Conservation (phyloP, 2,888 invertebrate genomes). For the Synanthedon formicaeformis region DNA sequence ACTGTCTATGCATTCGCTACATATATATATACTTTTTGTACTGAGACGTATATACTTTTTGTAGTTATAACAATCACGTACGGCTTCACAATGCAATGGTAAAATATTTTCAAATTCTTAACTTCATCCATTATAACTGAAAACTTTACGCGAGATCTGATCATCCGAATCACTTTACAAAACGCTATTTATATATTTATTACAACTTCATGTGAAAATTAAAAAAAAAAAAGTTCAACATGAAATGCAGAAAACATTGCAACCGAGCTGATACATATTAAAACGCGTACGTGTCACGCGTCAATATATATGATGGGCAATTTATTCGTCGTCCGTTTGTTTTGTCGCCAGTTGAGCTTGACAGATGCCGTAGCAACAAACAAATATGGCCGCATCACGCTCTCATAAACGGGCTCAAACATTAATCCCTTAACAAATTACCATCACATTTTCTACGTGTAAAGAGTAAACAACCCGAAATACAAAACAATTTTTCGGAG, state of each 20-base stretch:
- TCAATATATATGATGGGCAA: slow-evolving; percentile 58
- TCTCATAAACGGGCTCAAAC: slow-evolving; percentile 59
- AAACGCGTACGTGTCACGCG: slow-evolving; percentile 33
- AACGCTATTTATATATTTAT: no score
- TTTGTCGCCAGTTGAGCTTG: slow-evolving; percentile 61
- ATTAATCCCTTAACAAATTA: slow-evolving; percentile 61
- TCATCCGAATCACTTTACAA: no score
- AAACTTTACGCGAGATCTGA: no score
- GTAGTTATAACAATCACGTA: no score
- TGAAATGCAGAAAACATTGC: slow-evolving; percentile 4
- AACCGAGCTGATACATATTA: slow-evolving; percentile 19
- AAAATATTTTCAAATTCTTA: no score
- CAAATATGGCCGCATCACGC: slow-evolving; percentile 58
- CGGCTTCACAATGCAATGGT: no score
- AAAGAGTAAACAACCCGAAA: slow-evolving; percentile 39
- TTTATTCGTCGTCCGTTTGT: slow-evolving; percentile 50
- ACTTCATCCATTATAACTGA: no score
- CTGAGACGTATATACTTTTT: no score
- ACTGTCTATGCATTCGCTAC: no score
- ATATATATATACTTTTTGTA: no score
- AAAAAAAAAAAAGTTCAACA: neutral
- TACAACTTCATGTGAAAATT: no score
- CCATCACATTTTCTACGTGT: slow-evolving; percentile 19
- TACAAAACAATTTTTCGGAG: slow-evolving; percentile 20
- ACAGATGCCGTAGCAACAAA: slow-evolving; percentile 55